Conservation (phyloP, 2,888 invertebrate genomes). For the Axea sp. region DNA sequence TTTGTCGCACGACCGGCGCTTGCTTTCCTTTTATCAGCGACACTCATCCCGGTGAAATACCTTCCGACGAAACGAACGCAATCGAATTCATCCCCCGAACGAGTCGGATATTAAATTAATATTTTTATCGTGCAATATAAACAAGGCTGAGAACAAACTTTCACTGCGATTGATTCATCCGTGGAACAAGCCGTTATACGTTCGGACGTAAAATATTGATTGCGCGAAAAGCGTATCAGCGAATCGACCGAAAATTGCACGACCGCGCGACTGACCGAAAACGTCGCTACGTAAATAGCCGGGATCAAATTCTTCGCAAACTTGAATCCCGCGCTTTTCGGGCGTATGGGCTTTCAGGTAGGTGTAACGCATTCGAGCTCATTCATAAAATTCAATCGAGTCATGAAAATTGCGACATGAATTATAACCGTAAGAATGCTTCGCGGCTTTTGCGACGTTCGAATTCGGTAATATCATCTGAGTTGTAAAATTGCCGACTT, state of each 20-base stretch:
- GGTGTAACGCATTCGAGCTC: slow-evolving; percentile 26
- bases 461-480: slow-evolving; percentile 20
- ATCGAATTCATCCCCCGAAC: slow-evolving; percentile 25
- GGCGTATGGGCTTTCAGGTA: slow-evolving; percentile 18
- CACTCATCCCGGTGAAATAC: too few relatives aligned
- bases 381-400: slow-evolving; percentile 31
- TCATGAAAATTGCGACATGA: slow-evolving; percentile 34
- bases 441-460: slow-evolving; percentile 5
- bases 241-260: slow-evolving; percentile 39
- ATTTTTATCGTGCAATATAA: not conserved
- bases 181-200: too few relatives aligned
- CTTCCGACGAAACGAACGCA: slow-evolving; percentile 2
- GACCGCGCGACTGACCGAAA: slow-evolving; percentile 35
- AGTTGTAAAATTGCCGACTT: slow-evolving; percentile 18
- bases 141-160: slow-evolving; percentile 17
- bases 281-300: slow-evolving; percentile 29
- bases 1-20: too few relatives aligned
- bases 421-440: slow-evolving; percentile 34
- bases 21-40: too few relatives aligned
- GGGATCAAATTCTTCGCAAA: slow-evolving; percentile 42
- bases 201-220: slow-evolving; percentile 26
- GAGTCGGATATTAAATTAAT: slow-evolving; percentile 11
- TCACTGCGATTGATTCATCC: slow-evolving; percentile 33
- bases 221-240: slow-evolving; percentile 9
- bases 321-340: slow-evolving; percentile 19